These are phyloP conservation scores for Eulemur macaco DNA, from an alignment of 2,113 vertebrate genomes.

Conservation along the genomic window DNA sequence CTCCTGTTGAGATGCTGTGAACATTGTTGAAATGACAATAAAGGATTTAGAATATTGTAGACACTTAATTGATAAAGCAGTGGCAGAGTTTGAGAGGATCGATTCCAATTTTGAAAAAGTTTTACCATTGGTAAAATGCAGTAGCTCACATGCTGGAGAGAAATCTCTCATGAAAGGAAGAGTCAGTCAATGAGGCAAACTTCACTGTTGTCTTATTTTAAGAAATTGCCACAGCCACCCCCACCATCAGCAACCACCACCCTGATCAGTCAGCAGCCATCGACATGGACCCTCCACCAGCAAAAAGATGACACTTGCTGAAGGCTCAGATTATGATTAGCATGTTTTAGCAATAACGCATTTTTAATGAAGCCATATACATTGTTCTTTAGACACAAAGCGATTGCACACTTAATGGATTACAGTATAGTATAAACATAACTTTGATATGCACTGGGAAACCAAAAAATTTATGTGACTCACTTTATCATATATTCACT, in stretches of 20 bases:
- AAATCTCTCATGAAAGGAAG: background rate
- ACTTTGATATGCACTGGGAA: background rate
- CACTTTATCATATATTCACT: background rate
- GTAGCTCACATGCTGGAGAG: background rate
- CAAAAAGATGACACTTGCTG: background rate
- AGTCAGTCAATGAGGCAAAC: background rate
- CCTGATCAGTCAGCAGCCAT: background rate
- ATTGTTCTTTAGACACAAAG: background rate
- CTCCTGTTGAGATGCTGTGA: background rate
- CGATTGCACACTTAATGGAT: background rate
- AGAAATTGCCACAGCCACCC: background rate
- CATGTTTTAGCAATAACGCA: background rate
- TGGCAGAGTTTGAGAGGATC: background rate
- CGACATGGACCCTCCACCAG: background rate
- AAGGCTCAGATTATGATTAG: background rate
- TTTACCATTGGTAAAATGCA: background rate
- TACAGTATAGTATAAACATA: background rate
- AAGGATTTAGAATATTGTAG: background rate
- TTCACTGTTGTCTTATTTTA: background rate
- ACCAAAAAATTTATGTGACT: background rate
- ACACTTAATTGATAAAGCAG: background rate
- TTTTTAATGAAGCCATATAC: background rate
- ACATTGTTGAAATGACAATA: background rate
- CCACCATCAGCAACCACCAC: background rate
- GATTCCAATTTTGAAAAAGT: background rate